Evolutionary conservation across 1,140 invertebrate species (phyloP).

Genomic region (Pseudomyrmex cubaensis): DNA sequence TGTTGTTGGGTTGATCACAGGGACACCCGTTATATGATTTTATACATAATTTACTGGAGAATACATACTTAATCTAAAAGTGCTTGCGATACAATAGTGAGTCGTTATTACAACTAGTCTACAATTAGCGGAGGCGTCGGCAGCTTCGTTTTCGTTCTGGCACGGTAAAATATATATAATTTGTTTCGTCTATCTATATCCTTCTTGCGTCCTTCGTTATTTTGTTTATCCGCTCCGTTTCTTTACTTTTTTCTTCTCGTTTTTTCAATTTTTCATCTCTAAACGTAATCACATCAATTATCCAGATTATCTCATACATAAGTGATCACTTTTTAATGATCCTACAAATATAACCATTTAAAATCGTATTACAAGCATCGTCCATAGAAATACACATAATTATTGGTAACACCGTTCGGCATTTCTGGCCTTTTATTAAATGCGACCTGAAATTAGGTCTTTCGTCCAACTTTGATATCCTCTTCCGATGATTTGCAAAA

Average conservation of each 20-base stretch:
- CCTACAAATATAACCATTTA: slow-evolving; percentile 60
- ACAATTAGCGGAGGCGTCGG: slow-evolving; percentile 76
- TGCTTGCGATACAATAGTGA: slow-evolving; percentile 66
- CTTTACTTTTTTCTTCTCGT: not conserved
- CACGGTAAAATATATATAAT: slow-evolving; percentile 79
- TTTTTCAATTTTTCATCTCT: not conserved
- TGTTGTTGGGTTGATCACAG: no score
- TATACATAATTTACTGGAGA: slow-evolving; percentile 78
- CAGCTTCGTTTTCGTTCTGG: slow-evolving; percentile 77
- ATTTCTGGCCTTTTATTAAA: not conserved
- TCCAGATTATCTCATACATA: not conserved
- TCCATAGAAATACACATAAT: slow-evolving; percentile 63
- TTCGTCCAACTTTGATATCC: not conserved
- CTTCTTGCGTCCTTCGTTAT: not conserved
- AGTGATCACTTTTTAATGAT: slow-evolving; percentile 14
- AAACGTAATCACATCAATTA: slow-evolving; percentile 15
- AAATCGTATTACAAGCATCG: slow-evolving; percentile 63
- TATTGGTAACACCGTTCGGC: slow-evolving; percentile 50
- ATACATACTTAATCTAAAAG: slow-evolving; percentile 74
- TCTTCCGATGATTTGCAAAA: not conserved
- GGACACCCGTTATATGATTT: slow-evolving; percentile 60
- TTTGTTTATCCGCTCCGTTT: not conserved
- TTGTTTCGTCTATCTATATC: slow-evolving; percentile 61
- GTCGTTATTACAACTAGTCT: slow-evolving; percentile 71
- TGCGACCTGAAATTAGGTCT: not conserved